Evolutionary conservation across 2,888 invertebrate species (phyloP), one percentile per base, ranked within the genome.

Genomic region (Muschampia plurimacula): DNA sequence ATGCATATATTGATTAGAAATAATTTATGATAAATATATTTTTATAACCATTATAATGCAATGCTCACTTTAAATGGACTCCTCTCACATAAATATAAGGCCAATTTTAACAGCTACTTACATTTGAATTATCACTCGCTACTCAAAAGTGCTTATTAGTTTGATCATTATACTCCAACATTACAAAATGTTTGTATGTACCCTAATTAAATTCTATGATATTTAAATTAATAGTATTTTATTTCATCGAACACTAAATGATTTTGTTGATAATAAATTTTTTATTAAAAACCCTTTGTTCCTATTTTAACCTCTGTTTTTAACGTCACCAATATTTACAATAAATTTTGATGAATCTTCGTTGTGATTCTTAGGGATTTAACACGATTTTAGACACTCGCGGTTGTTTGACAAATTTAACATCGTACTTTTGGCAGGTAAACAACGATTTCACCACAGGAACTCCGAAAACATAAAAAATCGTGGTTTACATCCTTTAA

Each of bases 151-250:
- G 93, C 93, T 93, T 93, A 89, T 92, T 92, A 93, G 92, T 93
- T 93, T 90, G 88, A 88, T 91, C 90, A 93, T 89, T 92, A 91
- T 92, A 91, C 89, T 93, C 90, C 92, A 89, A 89, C 90, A 91
- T 92, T 92, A 92, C 91, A 92, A 92, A 91, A 89, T 91, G 91
- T 93, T 94, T 94, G 93, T 94, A 93, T 93, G 92, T 93, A 94
- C 91, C 91, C 89, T 92, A 91, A 93, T 92, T 93, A 93, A 94
- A 94, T 93, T 92, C 90, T 93, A 93, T 93, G 88, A 92, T 90
- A 93, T 90, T 90, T 86, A 83, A 82, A 80, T 78, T 82, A 72
- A 67, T 67, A 28, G 84, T 77, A 81, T 89, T 90, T 89, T 84
- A 87, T 87, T 90, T 83, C 73, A 68, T 41, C 67, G 32, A 64